Percentiles rank a stretch among this genome's conserved stretches.
These are phyloP conservation scores for Sorex fumeus DNA, from an alignment of 2,113 vertebrate species.

Conservation along the genomic window DNA sequence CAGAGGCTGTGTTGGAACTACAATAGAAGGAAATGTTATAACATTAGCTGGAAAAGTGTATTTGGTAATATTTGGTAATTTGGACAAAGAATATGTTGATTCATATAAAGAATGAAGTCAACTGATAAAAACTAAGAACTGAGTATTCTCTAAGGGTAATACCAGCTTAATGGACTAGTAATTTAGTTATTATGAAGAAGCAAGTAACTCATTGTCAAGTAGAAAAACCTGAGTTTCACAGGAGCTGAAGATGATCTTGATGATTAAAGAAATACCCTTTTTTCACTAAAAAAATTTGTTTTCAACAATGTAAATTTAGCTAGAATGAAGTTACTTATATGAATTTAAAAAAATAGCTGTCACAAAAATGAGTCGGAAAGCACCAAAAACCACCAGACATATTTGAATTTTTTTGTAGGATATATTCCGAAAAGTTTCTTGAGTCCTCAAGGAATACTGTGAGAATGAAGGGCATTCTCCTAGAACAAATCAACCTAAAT, in stretches of 20 bases:
- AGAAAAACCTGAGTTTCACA: not conserved
- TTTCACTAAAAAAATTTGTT: not conserved
- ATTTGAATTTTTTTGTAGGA: not conserved
- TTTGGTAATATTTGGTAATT: not conserved
- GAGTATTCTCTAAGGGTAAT: not conserved
- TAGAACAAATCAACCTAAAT: not conserved
- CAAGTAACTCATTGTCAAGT: not conserved
- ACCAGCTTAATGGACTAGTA: not conserved
- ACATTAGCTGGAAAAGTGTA: not conserved
- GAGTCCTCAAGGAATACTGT: not conserved
- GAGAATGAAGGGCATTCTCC: not conserved
- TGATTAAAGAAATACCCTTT: not conserved
- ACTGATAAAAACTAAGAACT: not conserved
- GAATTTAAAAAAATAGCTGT: not conserved
- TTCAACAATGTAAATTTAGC: not conserved
- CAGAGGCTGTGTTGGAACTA: not conserved
- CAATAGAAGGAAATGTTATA: not conserved
- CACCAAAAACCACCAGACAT: not conserved
- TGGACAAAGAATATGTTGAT: not conserved
- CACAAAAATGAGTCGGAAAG: not conserved
- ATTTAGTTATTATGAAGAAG: not conserved
- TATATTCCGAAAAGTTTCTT: not conserved
- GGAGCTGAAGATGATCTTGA: not conserved
- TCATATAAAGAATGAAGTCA: not conserved
- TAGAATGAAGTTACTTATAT: not conserved